Evolutionary conservation across 2,888 invertebrate species (phyloP), one percentile per base, ranked within the genome.

Genomic region (Hybos culiciformis): DNA sequence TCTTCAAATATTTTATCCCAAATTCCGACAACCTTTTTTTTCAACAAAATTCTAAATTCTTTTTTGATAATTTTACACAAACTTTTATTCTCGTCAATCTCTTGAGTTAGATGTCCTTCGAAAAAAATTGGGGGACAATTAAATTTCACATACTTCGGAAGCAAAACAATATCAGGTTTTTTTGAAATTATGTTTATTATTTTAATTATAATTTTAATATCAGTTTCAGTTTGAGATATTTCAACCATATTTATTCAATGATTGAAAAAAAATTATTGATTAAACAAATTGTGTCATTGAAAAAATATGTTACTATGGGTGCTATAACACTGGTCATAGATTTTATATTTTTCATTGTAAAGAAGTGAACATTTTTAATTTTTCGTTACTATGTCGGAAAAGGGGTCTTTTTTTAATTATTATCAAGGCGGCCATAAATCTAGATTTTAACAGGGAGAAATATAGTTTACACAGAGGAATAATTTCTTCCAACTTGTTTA

Each of bases 101-200:
- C 64, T 15, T 62, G 54, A 5, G 53, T 51, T 11, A 64, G 45
- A 51, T 66, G 66, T 0, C 62, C 59, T 44, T 64, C 64, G 43
- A 65, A 64, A 42, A 64, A 64, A 46, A 62, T 62, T 4, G 64
- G 64, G 9, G 64, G 64, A 56, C 58, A 62, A 44, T 64, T 64
- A 34, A 65, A 64, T 44, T 64, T 64, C 0, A 64, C 48, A 47
- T 65, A 64, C 34, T 53, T 54, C 7, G 64, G 60, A 26, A 65
- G 46, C 4, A 66, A 50, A 3, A 64, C 59, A 41, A 64, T 58
- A 44, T 63, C 66, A 46, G 66, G 64, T 21, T 57, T 61, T 15
- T 55, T 57, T 37, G 56, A 58, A 37, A 59, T 55, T 46, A 61
- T 46, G 23, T 61, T 57, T 47, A 62, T 64, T 6, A 64, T 49